Conservation (phyloP, 2,113 vertebrate genomes). For the Hyaena hyaena region DNA sequence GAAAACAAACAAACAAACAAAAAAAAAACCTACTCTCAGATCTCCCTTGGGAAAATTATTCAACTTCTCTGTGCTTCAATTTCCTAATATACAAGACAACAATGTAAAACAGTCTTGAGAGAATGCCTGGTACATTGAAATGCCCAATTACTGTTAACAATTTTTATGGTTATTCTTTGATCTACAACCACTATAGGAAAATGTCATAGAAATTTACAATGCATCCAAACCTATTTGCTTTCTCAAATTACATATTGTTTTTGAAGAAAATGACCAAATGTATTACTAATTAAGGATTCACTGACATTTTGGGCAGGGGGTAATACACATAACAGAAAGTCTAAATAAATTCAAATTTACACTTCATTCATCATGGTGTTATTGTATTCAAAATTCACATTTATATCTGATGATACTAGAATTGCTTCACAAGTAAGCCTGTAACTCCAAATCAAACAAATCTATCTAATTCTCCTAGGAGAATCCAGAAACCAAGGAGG, state of each 20-base stretch:
- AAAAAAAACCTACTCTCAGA: not conserved
- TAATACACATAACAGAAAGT: not conserved
- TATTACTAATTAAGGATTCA: not conserved
- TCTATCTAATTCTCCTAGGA: not conserved
- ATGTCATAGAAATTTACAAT: not conserved
- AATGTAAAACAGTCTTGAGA: not conserved
- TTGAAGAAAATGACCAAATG: not conserved
- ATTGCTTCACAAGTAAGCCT: not conserved
- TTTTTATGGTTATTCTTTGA: not conserved
- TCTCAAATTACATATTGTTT: not conserved
- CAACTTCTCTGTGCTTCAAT: not conserved
- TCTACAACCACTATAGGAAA: not conserved
- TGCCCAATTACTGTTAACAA: not conserved
- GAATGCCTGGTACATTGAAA: not conserved
- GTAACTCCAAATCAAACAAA: not conserved
- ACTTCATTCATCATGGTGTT: not conserved
- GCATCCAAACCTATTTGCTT: not conserved
- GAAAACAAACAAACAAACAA: not conserved
- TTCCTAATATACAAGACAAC: not conserved
- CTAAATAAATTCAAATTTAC: conserved; percentile 6
- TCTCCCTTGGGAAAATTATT: not conserved
- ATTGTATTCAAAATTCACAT: not conserved
- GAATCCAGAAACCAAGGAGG: not conserved
- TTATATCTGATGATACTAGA: not conserved
- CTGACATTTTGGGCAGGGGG: not conserved